Evolutionary conservation across 1,140 invertebrate genomes (phyloP), one percentile per base, ranked within the genome.

Genomic region (Cydia fagiglandana): DNA sequence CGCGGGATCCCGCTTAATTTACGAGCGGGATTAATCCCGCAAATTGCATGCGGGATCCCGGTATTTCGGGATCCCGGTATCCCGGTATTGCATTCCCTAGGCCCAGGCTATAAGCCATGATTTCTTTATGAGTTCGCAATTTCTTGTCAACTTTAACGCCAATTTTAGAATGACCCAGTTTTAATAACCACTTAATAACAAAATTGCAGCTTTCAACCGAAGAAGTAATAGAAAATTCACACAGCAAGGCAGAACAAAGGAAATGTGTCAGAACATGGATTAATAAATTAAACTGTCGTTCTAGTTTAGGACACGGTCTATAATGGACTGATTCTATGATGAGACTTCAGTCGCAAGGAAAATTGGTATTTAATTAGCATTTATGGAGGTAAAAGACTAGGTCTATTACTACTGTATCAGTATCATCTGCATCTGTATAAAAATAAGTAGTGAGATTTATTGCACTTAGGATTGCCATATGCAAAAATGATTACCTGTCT

Each of bases 81-180:
- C n/a, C n/a, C n/a, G n/a, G n/a, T n/a, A n/a, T n/a, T n/a, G n/a
- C n/a, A n/a, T n/a, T n/a, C n/a, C n/a, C n/a, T n/a, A n/a, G n/a
- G n/a, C n/a, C n/a, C n/a, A n/a, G n/a, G n/a, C n/a, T n/a, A n/a
- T n/a, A n/a, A n/a, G 45, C 9, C 56, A 61, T 61, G 56, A 17
- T 61, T 61, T 24, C 20, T 61, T 61, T 3, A 61, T 24, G 10
- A 24, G 56, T 24, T 61, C 20, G 56, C 56, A 61, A 56, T 61
- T 61, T 61, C 56, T 24, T 24, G 56, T 61, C 53, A 5, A 61
- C 15, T 20, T 20, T 61, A 61, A 20, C 53, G 53, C 53, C 17
- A 17, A 61, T 61, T 61, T 61, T 24, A 61, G 56, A 61, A 61
- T 61, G 56, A 61, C 56, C 56, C 56, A 61, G 56, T 61, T 61